Evolutionary conservation across 2,888 invertebrate genomes (phyloP), one percentile per base, ranked within the genome.

Genomic region (Eupithecia subumbrata): DNA sequence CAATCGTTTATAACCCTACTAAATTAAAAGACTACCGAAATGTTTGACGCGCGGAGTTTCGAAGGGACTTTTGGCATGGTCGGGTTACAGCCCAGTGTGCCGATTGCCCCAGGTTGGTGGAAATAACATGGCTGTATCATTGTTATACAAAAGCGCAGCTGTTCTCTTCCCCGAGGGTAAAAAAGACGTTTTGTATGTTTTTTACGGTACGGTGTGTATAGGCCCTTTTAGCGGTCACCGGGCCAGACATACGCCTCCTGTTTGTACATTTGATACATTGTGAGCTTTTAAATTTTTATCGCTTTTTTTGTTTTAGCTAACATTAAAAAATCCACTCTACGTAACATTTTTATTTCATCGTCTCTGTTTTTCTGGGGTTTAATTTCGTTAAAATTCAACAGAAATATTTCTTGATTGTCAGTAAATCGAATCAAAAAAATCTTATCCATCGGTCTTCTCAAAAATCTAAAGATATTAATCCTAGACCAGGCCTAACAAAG

Each of bases 141-240:
- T 94, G 94, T 93, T 91, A 88, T 89, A 91, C 93, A 91, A 92
- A 91, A 90, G 90, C 88, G 94, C 94, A 94, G 94, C 94, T 94
- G 94, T 93, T 92, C 90, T 85, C 85, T 90, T 91, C 92, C 93
- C 94, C 84, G 85, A 88, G 93, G 93, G 93, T 92, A 92, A 94
- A 94, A 93, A 93, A 91, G 89, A 90, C 86, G 92, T 92, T 92
- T 92, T 93, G 90, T 92, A 82, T 89, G 86, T 86, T 85, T 86
- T 90, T 91, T 92, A 86, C 81, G 87, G 87, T 87, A 88, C 88
- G 86, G 84, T 87, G 85, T 84, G 89, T 86, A 85, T 77, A 86
- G 85, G 84, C 87, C 88, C 89, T 90, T 92, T 93, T 92, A 90
- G 92, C 93, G 93, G 93, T 93, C 92, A 92, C 90, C 88, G 88